Evolutionary conservation across 2,888 invertebrate genomes (phyloP).

Genomic region (Holacanthella duospinosa): DNA sequence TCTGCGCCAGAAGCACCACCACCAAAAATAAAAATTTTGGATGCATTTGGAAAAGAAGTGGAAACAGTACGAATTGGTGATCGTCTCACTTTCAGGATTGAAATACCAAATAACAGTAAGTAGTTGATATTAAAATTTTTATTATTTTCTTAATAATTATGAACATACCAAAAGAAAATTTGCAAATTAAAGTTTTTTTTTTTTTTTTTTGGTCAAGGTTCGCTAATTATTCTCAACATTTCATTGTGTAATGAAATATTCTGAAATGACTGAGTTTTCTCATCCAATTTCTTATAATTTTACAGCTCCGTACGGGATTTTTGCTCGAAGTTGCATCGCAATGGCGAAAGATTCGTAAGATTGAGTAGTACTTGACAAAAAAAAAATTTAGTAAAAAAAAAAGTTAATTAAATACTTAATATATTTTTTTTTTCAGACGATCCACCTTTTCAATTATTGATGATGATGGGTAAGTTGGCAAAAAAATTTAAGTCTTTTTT

Average conservation of each 20-base stretch:
- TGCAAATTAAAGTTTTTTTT: slow-evolving; percentile 9
- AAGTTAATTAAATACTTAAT: too few species aligned
- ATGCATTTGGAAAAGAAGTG: slow-evolving; percentile 73
- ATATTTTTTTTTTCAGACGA: slow-evolving; percentile 47
- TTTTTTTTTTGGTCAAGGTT: background rate
- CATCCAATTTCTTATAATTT: slow-evolving; percentile 35
- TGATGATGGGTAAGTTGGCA: slow-evolving; percentile 64
- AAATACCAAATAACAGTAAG: slow-evolving; percentile 92
- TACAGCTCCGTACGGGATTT: slow-evolving; percentile 86
- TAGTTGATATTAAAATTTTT: slow-evolving; percentile 25
- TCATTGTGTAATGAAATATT: background rate
- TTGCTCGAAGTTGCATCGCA: slow-evolving; percentile 88
- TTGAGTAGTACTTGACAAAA: background rate
- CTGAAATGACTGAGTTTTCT: background rate
- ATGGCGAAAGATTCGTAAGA: slow-evolving; percentile 80
- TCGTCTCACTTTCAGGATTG: slow-evolving; percentile 86
- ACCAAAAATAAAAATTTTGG: slow-evolving; percentile 82
- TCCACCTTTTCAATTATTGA: slow-evolving; percentile 93
- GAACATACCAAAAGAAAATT: background rate
- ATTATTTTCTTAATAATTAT: background rate
- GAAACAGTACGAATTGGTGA: slow-evolving; percentile 91
- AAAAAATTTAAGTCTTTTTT: slow-evolving; percentile 1
- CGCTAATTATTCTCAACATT: background rate
- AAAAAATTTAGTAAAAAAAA: too few species aligned
- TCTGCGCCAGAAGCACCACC: slow-evolving; percentile 90